Conservation (phyloP, 2,797 vertebrate species). For the Myotis daubentonii region DNA sequence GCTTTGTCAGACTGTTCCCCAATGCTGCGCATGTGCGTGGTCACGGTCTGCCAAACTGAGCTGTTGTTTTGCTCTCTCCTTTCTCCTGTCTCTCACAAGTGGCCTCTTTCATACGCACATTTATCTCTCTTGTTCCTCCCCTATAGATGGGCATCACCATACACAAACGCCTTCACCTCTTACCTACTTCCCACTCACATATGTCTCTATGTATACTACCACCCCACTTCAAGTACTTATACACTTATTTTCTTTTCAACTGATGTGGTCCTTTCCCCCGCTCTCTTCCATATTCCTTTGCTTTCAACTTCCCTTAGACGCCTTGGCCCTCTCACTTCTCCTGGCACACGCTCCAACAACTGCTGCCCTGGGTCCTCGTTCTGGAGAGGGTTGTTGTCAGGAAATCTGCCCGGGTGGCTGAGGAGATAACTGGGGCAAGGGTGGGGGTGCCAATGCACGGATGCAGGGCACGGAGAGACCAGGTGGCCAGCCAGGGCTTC, state of each 20-base stretch:
- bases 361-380: slow-evolving; percentile 18
- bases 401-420: slow-evolving; percentile 58
- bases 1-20: neutral
- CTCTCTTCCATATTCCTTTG: neutral
- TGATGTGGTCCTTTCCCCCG: neutral
- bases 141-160: neutral
- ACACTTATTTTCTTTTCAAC: neutral
- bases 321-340: neutral
- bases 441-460: slow-evolving; percentile 39
- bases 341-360: neutral
- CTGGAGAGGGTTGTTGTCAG: slow-evolving; percentile 18
- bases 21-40: fast-evolving
- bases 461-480: slow-evolving; percentile 53
- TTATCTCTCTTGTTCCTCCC: slow-evolving; percentile 36
- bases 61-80: neutral
- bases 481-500: slow-evolving; percentile 76
- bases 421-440: slow-evolving; percentile 52
- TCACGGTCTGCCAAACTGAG: neutral
- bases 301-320: neutral
- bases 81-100: neutral
- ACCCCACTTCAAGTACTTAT: neutral
- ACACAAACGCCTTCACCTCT: neutral
- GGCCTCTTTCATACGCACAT: neutral
- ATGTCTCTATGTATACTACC: neutral
- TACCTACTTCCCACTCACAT: neutral